Conservation (phyloP, 1,140 invertebrate species). For the Parasteatoda tepidariorum region DNA sequence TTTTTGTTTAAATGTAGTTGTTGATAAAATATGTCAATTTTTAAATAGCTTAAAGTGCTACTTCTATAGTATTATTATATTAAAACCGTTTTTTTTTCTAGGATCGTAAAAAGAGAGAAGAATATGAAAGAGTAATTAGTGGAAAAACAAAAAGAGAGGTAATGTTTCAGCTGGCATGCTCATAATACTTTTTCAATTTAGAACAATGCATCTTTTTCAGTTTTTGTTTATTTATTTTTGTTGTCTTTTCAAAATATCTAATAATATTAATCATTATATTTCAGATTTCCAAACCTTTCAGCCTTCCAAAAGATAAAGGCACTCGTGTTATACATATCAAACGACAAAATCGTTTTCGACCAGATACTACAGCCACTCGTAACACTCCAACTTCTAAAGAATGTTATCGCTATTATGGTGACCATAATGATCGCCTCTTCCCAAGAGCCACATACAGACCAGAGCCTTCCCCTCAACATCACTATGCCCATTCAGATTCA, state of each 20-base stretch:
- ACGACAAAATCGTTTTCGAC: conserved; percentile 54
- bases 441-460: conserved; percentile 56
- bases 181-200: too few relatives aligned
- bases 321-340: conserved; percentile 58
- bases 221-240: too few relatives aligned
- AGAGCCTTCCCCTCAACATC: conserved; percentile 56
- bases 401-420: conserved; percentile 52
- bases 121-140: conserved; percentile 52
- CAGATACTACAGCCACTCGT: conserved; percentile 25
- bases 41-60: too few relatives aligned
- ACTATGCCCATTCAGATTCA: conserved; percentile 60
- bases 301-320: conserved; percentile 49
- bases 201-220: too few relatives aligned
- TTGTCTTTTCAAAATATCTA: too few relatives aligned
- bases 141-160: conserved; percentile 58
- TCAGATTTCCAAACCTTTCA: conserved; percentile 49
- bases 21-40: too few relatives aligned
- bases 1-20: too few relatives aligned
- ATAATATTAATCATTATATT: too few relatives aligned
- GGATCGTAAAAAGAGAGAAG: conserved; percentile 56
- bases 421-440: conserved; percentile 55
- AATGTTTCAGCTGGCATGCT: too few relatives aligned
- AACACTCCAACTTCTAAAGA: conserved; percentile 42
- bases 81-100: conserved; percentile 16
- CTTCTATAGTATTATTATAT: too few relatives aligned